Evolutionary conservation across 2,888 invertebrate genomes (phyloP).

Genomic region (Alcis repandata): DNA sequence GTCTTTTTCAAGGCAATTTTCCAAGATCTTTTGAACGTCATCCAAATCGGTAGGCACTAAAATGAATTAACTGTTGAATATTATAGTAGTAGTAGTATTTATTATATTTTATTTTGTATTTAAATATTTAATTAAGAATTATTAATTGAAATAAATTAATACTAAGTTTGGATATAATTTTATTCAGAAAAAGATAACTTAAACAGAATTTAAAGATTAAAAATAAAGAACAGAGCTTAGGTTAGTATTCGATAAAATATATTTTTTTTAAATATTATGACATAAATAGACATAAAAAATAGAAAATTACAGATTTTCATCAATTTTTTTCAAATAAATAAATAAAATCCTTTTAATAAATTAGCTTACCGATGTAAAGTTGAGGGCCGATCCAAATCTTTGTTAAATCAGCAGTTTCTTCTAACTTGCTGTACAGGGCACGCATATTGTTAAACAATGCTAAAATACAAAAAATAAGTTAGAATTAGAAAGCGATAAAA

Average conservation of each 20-base stretch:
- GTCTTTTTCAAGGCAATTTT: conserved; percentile 74
- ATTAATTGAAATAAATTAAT: too few relatives aligned
- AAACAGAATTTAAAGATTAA: too few relatives aligned
- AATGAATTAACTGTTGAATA: conserved; percentile 37
- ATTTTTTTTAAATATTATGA: too few relatives aligned
- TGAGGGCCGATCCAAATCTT: conserved; percentile 72
- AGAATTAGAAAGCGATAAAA: background rate
- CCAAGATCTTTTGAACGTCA: conserved; percentile 72
- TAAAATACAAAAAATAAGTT: conserved; percentile 51
- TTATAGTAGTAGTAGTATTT: background rate
- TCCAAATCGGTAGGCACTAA: conserved; percentile 69
- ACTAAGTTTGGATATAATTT: too few relatives aligned
- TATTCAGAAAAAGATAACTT: too few relatives aligned
- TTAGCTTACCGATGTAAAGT: conserved; percentile 66
- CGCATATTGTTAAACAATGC: conserved; percentile 66
- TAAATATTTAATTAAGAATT: background rate
- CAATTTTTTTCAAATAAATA: too few relatives aligned
- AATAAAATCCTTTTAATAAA: too few relatives aligned
- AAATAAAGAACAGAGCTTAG: too few relatives aligned
- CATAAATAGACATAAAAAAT: too few relatives aligned
- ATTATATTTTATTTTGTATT: too few relatives aligned
- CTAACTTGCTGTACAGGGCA: conserved; percentile 50
- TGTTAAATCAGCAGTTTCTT: conserved; percentile 55
- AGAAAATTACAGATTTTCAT: too few relatives aligned
- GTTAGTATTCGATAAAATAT: too few relatives aligned